Conservation (phyloP, 2,113 vertebrate species). For the Polyodon spathula region DNA sequence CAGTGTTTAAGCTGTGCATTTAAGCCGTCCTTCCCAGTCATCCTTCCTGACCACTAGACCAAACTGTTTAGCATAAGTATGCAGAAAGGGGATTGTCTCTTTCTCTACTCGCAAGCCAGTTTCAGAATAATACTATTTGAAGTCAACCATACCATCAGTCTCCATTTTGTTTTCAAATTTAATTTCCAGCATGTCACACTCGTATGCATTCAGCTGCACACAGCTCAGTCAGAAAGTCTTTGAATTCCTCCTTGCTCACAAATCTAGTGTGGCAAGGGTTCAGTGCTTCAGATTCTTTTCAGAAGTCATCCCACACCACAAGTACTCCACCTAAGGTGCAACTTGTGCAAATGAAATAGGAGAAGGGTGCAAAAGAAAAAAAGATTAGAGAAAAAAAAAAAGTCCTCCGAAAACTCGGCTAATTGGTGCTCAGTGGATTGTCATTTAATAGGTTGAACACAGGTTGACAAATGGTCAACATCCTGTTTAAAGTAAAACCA, state of each 20-base stretch:
- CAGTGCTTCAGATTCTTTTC: constrained; percentile 32
- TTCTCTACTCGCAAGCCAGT: neutral
- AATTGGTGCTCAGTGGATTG: no score
- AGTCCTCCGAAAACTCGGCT: no score
- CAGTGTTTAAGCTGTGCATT: no score
- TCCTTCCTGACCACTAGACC: no score
- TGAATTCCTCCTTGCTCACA: constrained; percentile 33
- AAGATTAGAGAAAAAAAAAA: neutral
- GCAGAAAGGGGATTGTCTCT: neutral
- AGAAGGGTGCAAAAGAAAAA: constrained; percentile 5
- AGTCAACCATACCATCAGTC: constrained; percentile 25
- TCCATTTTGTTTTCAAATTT: constrained; percentile 28
- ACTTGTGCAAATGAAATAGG: neutral
- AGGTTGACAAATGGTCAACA: no score
- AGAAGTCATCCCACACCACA: constrained; percentile 26
- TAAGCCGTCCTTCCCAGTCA: no score
- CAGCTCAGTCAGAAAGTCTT: constrained; percentile 31
- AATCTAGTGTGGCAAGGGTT: constrained; percentile 29
- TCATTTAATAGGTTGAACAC: no score
- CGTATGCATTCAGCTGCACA: constrained; percentile 26
- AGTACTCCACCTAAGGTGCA: constrained; percentile 28
- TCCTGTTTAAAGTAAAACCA: no score
- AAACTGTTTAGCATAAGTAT: no score
- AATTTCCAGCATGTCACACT: constrained; percentile 26
- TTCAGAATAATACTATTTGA: neutral